Evolutionary conservation across 2,888 invertebrate species (phyloP), one percentile per base, ranked within the genome.

Genomic region (Rhagonycha fulva): DNA sequence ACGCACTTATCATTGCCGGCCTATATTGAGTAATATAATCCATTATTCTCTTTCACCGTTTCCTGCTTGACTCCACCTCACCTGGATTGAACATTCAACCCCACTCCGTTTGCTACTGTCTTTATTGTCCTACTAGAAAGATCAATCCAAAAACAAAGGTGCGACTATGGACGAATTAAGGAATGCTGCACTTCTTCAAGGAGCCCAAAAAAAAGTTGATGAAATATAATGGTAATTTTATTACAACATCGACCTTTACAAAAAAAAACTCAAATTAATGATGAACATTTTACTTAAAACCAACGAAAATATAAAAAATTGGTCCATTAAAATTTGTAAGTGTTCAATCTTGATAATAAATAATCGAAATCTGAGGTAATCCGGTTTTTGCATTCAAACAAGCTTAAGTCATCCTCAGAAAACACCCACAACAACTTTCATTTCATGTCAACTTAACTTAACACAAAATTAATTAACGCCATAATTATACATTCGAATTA

Each of bases 301-400:
- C 47, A n/a, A 47, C 47, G 47, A 47, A 47, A 47, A 47, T 5
- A 7, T n/a, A n/a, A 47, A n/a, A 47, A 9, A 47, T 47, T 47
- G n/a, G 47, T 7, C 47, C 7, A 47, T 47, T 47, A 47, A 32
- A 47, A n/a, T 47, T 47, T 47, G n/a, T 66, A 66, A 66, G 63
- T 66, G 63, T 66, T 66, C 23, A 24, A 70, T 30, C 32, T 30
- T 60, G 67, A 62, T 67, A 69, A 74, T 74, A 68, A 71, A 71
- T 71, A 70, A 66, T 66, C 66, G 74, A 70, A 67, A 66, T 67
- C 62, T 62, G 70, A 47, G 47, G 47, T 71, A 71, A 70, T 75
- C 74, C 74, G 74, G 74, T 75, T 75, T 47, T 68, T 67, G 68
- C 28, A 66, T 66, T 66, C 9, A 66, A 66, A 24, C 23, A n/a